These are phyloP conservation scores for Pyrochroa serraticornis DNA, from an alignment of 2,888 invertebrate species.

Conservation along the genomic window DNA sequence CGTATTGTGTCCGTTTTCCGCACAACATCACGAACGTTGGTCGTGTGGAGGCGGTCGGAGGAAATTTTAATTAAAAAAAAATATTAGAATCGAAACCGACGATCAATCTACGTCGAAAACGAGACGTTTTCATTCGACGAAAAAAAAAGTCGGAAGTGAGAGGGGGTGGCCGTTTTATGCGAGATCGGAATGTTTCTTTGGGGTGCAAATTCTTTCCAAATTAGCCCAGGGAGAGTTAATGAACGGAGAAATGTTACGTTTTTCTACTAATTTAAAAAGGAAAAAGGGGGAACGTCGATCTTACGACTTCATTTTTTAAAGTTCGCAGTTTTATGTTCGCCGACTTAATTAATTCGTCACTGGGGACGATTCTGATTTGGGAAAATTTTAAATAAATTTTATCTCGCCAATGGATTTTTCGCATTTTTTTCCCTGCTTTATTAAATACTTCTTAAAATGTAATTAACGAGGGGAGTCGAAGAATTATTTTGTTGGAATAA, in stretches of 20 bases:
- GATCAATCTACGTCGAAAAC: slow-evolving; percentile 49
- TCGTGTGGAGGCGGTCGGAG: slow-evolving; percentile 4
- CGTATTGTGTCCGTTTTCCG: slow-evolving; percentile 39
- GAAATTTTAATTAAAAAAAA: slow-evolving; percentile 15
- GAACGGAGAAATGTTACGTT: slow-evolving; percentile 60
- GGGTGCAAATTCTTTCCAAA: slow-evolving; percentile 59
- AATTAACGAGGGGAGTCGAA: slow-evolving; percentile 17
- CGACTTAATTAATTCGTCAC: slow-evolving; percentile 60
- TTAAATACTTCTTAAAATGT: slow-evolving; percentile 38
- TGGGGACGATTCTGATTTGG: slow-evolving; percentile 49
- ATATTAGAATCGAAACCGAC: slow-evolving; percentile 37
- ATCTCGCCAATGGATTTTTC: slow-evolving; percentile 52
- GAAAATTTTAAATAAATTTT: slow-evolving; percentile 55
- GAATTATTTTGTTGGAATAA: slow-evolving; percentile 5
- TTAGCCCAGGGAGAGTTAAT: slow-evolving; percentile 60
- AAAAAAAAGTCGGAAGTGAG: slow-evolving; percentile 40
- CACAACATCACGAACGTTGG: not conserved
- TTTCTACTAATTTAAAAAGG: slow-evolving; percentile 58
- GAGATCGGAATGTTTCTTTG: slow-evolving; percentile 55
- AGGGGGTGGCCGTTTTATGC: slow-evolving; percentile 47
- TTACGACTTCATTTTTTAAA: slow-evolving; percentile 55
- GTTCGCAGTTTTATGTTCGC: slow-evolving; percentile 51
- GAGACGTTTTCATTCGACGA: slow-evolving; percentile 36
- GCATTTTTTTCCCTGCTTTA: slow-evolving; percentile 48
- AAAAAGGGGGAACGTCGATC: slow-evolving; percentile 50